A percentile compares a stretch with the other conserved stretches of the same genome.
These are phyloP conservation scores for Drosophila lacertosa DNA, from an alignment of 1,140 invertebrate genomes.

Conservation along the genomic window DNA sequence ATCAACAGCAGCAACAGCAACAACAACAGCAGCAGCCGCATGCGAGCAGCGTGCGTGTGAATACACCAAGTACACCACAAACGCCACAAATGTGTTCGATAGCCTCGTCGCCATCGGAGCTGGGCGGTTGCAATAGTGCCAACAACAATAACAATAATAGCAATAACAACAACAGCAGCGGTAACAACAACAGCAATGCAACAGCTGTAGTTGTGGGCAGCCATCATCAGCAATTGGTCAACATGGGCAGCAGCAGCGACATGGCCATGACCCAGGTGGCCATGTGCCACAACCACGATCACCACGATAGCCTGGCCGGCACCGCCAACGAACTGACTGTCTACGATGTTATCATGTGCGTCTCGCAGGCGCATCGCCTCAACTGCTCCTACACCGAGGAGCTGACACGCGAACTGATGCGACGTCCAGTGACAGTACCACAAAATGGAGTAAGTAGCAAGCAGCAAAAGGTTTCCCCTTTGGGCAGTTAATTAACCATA, in stretches of 20 bases:
- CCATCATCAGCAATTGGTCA: slow-evolving; percentile 59
- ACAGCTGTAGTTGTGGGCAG: slow-evolving; percentile 62
- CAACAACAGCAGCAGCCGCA: slow-evolving; percentile 72
- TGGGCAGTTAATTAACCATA: background rate
- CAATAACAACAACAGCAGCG: slow-evolving; percentile 52
- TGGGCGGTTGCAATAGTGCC: slow-evolving; percentile 79
- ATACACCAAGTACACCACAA: slow-evolving; percentile 83
- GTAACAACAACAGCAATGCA: slow-evolving; percentile 80
- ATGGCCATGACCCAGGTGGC: slow-evolving; percentile 60
- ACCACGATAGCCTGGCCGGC: slow-evolving; percentile 64
- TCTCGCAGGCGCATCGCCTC: slow-evolving; percentile 95
- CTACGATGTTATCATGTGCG: slow-evolving; percentile 94
- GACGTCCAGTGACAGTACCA: slow-evolving; percentile 83
- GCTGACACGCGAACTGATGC: slow-evolving; percentile 89
- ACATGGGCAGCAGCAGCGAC: slow-evolving; percentile 57
- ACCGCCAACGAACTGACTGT: slow-evolving; percentile 86
- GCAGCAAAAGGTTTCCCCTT: background rate
- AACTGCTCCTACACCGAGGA: slow-evolving; percentile 96
- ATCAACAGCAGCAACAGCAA: slow-evolving; percentile 69
- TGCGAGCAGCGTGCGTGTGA: slow-evolving; percentile 70
- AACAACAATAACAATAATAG: slow-evolving; percentile 63
- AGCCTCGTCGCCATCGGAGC: slow-evolving; percentile 82
- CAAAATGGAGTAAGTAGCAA: slow-evolving; percentile 83
- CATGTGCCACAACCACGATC: slow-evolving; percentile 57
- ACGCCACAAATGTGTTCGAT: slow-evolving; percentile 84